These are phyloP conservation scores for Drosophila mimetica DNA, from an alignment of 2,888 invertebrate genomes.

Conservation along the genomic window DNA sequence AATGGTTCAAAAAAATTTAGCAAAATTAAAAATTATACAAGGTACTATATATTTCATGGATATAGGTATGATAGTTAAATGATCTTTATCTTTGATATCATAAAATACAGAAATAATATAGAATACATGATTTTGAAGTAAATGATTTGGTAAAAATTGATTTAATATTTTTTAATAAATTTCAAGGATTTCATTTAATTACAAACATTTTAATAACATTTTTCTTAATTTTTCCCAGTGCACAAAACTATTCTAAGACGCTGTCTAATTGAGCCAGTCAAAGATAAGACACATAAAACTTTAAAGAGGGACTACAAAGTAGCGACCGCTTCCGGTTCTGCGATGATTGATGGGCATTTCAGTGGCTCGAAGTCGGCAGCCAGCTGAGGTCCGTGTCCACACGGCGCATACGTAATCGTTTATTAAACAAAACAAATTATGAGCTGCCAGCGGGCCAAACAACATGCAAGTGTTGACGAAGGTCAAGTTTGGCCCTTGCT, in stretches of 20 bases:
- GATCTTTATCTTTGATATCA: too few relatives aligned
- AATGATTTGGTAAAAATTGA: too few relatives aligned
- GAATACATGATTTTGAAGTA: too few relatives aligned
- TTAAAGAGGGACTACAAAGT: slow-evolving; percentile 28
- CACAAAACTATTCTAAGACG: not conserved
- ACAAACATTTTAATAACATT: too few relatives aligned
- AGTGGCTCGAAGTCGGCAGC: slow-evolving; percentile 5
- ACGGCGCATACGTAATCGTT: slow-evolving; percentile 43
- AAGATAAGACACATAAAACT: slow-evolving; percentile 30
- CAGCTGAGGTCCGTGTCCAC: slow-evolving; percentile 38
- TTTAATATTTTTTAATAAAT: too few relatives aligned
- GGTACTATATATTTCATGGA: too few relatives aligned
- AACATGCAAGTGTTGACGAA: slow-evolving; percentile 66
- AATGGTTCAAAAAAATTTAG: too few relatives aligned
- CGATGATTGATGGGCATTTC: slow-evolving; percentile 57
- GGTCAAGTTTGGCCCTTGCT: slow-evolving; percentile 68
- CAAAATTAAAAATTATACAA: too few relatives aligned
- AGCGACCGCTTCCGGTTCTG: slow-evolving; percentile 46
- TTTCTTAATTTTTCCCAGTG: not conserved
- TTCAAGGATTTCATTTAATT: too few relatives aligned
- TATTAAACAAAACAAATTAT: slow-evolving; percentile 49
- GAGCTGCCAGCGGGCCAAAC: slow-evolving; percentile 26
- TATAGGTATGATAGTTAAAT: too few relatives aligned
- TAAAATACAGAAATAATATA: too few relatives aligned
- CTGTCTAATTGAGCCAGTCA: slow-evolving; percentile 36